A percentile compares a stretch with the other conserved stretches of the same genome.
Evolutionary conservation across 2,113 vertebrate genomes (phyloP).

Genomic region (Brachyhypopomus occidentalis): DNA sequence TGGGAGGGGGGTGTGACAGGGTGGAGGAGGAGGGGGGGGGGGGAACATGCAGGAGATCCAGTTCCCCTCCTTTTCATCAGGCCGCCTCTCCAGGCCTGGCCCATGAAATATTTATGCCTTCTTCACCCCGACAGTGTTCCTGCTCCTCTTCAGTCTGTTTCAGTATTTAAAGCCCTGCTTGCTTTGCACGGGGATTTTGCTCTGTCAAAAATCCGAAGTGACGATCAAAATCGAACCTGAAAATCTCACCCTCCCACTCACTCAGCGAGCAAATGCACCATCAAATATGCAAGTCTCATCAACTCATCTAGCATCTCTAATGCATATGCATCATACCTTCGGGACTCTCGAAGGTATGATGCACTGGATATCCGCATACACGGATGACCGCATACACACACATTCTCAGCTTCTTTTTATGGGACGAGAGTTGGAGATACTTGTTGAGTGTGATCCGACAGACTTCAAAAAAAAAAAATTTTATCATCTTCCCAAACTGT

Average conservation of each 20-base stretch:
- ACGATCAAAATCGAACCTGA: slow-evolving; percentile 64
- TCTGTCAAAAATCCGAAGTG: slow-evolving; percentile 64
- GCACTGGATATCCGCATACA: slow-evolving; percentile 67
- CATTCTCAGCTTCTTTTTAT: slow-evolving; percentile 58
- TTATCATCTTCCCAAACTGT: slow-evolving; percentile 20
- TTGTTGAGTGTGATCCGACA: slow-evolving; percentile 30
- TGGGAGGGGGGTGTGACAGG: slow-evolving; percentile 41
- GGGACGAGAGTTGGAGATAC: slow-evolving; percentile 15
- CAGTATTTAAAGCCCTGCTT: slow-evolving; percentile 56
- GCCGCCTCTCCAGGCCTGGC: slow-evolving; percentile 59
- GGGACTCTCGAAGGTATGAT: slow-evolving; percentile 71
- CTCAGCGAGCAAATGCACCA: slow-evolving; percentile 74
- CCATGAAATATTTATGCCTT: slow-evolving; percentile 63
- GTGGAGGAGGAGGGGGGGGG: slow-evolving; percentile 12
- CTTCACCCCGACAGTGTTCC: slow-evolving; percentile 69
- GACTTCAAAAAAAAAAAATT: slow-evolving; percentile 27
- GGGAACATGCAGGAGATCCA: slow-evolving; percentile 48
- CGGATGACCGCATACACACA: slow-evolving; percentile 66
- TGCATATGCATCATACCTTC: slow-evolving; percentile 77
- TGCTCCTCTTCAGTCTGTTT: slow-evolving; percentile 65
- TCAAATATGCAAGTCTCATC: slow-evolving; percentile 77
- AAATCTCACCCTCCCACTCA: slow-evolving; percentile 66
- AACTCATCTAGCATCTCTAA: slow-evolving; percentile 72
- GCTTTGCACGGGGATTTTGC: slow-evolving; percentile 60
- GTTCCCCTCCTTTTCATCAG: slow-evolving; percentile 61